Evolutionary conservation across 2,888 invertebrate genomes (phyloP).

Genomic region (Automeris io): DNA sequence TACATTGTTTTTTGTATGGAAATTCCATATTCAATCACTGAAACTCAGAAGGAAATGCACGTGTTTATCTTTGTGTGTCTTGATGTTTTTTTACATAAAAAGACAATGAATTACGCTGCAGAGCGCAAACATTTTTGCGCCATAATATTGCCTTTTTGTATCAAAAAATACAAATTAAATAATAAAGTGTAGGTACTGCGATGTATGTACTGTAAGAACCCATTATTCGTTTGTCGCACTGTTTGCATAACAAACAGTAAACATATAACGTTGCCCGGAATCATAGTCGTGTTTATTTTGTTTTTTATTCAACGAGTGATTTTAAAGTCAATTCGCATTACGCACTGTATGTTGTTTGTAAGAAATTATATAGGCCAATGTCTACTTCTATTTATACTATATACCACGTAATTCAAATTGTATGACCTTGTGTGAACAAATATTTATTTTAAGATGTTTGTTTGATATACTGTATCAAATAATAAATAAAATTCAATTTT

Average conservation of each 20-base stretch:
- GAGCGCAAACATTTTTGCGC: too few relatives aligned
- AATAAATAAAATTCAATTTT: too few relatives aligned
- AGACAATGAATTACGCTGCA: too few relatives aligned
- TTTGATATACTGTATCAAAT: conserved; percentile 5
- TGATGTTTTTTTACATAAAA: too few relatives aligned
- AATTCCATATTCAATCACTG: too few relatives aligned
- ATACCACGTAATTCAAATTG: background rate
- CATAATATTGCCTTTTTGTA: too few relatives aligned
- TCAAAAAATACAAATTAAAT: too few relatives aligned
- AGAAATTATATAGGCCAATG: conserved; percentile 58
- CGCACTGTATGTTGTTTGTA: conserved; percentile 51
- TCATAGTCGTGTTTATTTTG: conserved; percentile 19
- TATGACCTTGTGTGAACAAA: background rate
- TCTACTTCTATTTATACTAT: conserved; percentile 29
- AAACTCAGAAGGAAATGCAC: too few relatives aligned
- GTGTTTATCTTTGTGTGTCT: too few relatives aligned
- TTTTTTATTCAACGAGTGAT: conserved; percentile 49
- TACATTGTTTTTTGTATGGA: too few relatives aligned
- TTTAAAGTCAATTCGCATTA: conserved; percentile 56
- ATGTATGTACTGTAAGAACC: background rate
- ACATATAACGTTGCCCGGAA: conserved; percentile 17
- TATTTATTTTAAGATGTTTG: background rate
- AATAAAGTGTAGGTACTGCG: too few relatives aligned
- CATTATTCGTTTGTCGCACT: conserved; percentile 2
- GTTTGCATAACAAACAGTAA: conserved; percentile 11